Conservation (phyloP, 2,113 vertebrate species). For the Colaptes auratus region DNA sequence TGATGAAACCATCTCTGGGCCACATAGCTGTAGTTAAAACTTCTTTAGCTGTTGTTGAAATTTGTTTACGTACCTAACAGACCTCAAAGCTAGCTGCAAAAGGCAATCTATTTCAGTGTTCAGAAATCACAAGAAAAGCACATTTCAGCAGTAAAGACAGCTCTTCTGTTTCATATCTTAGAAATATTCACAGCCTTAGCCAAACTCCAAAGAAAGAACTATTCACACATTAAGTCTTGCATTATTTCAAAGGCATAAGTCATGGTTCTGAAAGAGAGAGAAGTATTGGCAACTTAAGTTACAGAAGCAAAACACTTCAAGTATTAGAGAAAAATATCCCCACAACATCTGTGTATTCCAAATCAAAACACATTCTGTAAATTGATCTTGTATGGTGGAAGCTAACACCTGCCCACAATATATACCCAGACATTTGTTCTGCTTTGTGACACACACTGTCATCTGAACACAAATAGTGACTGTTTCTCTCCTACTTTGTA, state of each 20-base stretch:
- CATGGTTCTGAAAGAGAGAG: neutral
- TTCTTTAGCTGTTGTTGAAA: slow-evolving; percentile 5
- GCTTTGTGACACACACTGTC: neutral
- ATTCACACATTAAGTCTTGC: neutral
- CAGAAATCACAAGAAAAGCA: neutral
- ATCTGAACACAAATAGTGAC: neutral
- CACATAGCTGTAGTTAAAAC: neutral
- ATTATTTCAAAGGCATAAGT: neutral
- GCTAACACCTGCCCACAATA: neutral
- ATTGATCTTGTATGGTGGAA: neutral
- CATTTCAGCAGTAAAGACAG: neutral
- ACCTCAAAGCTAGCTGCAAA: neutral
- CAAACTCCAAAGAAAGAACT: neutral
- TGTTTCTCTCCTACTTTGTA: neutral
- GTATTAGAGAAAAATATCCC: neutral
- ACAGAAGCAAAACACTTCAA: neutral
- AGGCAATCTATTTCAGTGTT: neutral
- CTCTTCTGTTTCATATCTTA: neutral
- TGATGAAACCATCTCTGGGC: neutral
- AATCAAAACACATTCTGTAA: neutral
- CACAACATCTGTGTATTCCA: neutral
- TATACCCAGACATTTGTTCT: neutral
- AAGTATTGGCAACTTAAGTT: neutral
- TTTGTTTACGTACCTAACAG: neutral
- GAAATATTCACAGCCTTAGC: neutral